Conservation (phyloP, 2,797 vertebrate genomes). For the Mormyrus proboscirostris region DNA sequence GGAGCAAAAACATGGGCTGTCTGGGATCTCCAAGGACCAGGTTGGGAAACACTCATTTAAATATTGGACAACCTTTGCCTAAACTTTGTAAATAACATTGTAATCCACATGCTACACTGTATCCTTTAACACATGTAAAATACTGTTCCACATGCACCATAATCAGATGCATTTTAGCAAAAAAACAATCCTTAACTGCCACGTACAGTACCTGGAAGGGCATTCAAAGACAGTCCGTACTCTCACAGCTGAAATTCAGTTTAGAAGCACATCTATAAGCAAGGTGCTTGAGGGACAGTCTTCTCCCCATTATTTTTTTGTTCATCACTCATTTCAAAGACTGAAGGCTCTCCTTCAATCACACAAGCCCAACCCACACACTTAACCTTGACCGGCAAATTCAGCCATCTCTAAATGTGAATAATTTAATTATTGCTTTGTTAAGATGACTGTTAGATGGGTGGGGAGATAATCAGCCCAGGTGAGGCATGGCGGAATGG, state of each 20-base stretch:
- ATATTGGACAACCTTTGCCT: not conserved
- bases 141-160: not conserved
- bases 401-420: not conserved
- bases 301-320: not conserved
- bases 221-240: not conserved
- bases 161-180: not conserved
- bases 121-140: not conserved
- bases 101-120: not conserved
- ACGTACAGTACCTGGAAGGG: not conserved
- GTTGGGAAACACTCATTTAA: not conserved
- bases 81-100: not conserved
- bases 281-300: not conserved
- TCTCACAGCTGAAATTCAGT: not conserved
- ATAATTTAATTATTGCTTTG: not conserved
- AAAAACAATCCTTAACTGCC: not conserved
- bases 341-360: not conserved
- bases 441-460: not conserved
- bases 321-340: not conserved
- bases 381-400: constrained; percentile 8
- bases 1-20: not conserved
- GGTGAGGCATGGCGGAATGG: not conserved
- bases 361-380: not conserved
- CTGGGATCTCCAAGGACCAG: not conserved
- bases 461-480: not conserved
- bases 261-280: not conserved